A percentile compares a stretch with the other conserved stretches of the same genome.
These are phyloP conservation scores for Agrilus mali DNA, from an alignment of 2,888 invertebrate genomes.

Conservation along the genomic window DNA sequence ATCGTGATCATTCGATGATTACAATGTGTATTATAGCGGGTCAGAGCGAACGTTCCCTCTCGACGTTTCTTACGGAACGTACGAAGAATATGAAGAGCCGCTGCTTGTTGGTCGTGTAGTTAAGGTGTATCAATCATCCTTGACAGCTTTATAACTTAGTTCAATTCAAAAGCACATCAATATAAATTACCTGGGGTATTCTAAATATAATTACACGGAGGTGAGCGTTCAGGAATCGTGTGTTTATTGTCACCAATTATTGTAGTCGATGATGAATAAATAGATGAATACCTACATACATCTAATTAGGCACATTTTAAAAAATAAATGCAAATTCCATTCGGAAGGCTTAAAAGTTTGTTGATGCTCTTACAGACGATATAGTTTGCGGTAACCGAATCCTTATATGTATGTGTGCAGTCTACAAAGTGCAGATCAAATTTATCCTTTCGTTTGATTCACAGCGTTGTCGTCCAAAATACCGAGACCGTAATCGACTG, in stretches of 20 bases:
- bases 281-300: no score
- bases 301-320: no score
- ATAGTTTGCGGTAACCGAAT: no score
- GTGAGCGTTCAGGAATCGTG: constrained; percentile 20
- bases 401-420: no score
- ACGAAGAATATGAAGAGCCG: constrained; percentile 4
- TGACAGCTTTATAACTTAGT: constrained; percentile 29
- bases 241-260: constrained; percentile 24
- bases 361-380: no score
- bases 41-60: constrained; percentile 4
- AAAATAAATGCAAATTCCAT: no score
- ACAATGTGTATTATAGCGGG: constrained; percentile 20
- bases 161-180: constrained; percentile 27
- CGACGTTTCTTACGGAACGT: constrained; percentile 2
- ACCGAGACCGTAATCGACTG: no score
- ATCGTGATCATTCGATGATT: constrained; percentile 23
- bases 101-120: constrained; percentile 20
- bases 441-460: no score
- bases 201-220: constrained; percentile 26
- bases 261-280: constrained; percentile 18
- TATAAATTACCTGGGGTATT: constrained; percentile 27
- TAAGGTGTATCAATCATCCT: constrained; percentile 27
- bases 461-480: no score
- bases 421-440: no score
- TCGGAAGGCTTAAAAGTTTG: no score